phyloP scores from a whole-genome alignment of 2,888 invertebrate species.

The Sinohyriopsis cumingii region DNA sequence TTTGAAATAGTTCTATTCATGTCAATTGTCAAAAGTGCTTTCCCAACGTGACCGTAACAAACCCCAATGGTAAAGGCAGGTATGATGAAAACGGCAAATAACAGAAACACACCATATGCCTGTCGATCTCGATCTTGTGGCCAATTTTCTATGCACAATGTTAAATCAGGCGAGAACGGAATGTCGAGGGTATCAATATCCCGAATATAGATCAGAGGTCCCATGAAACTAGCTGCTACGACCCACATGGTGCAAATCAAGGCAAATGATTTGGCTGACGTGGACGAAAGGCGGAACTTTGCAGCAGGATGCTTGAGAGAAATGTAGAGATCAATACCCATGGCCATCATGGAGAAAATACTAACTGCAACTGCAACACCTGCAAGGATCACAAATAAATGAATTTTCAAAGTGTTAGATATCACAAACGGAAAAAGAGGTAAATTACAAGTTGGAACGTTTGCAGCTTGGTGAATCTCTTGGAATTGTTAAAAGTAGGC shows the following conservation, averaged over 20 bases:
- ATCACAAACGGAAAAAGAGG: no score
- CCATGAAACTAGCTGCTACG: constrained; percentile 56
- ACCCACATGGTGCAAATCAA: constrained; percentile 60
- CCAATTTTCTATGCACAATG: constrained; percentile 68
- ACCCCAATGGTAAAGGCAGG: constrained; percentile 76
- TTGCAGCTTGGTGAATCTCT: no score
- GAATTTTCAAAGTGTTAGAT: no score
- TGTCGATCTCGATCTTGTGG: constrained; percentile 52
- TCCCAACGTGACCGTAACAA: constrained; percentile 81
- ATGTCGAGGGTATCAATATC: constrained; percentile 49
- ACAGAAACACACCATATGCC: constrained; percentile 58
- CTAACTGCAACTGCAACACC: constrained; percentile 84
- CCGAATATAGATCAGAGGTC: constrained; percentile 62
- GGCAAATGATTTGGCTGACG: constrained; percentile 39
- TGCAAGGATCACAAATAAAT: constrained; percentile 24
- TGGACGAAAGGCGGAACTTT: constrained; percentile 44
- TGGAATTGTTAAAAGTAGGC: no score
- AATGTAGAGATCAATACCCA: constrained; percentile 86
- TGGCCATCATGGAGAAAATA: constrained; percentile 83
- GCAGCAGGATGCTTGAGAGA: constrained; percentile 81
- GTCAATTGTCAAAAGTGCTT: constrained; percentile 69
- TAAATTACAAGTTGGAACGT: no score
- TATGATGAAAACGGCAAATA: constrained; percentile 69
- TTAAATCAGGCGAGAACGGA: constrained; percentile 46
- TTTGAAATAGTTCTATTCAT: constrained; percentile 49